Evolutionary conservation across 1,140 invertebrate species (phyloP).

Genomic region (Procambarus virginalis): DNA sequence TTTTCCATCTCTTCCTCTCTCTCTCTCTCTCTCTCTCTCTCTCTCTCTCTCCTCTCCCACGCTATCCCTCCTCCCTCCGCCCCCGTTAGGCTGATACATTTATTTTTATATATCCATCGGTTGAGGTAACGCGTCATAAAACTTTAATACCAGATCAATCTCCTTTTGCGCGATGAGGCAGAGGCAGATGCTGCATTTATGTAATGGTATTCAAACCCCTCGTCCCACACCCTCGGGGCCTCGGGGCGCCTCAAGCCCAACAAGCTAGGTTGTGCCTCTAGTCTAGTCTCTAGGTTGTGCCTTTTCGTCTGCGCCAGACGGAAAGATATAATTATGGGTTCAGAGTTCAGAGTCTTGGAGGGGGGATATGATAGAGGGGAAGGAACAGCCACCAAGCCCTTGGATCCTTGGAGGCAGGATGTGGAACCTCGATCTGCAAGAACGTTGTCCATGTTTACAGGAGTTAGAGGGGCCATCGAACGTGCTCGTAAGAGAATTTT

Average conservation of each 20-base stretch:
- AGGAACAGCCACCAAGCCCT: too few species aligned
- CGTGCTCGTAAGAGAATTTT: too few species aligned
- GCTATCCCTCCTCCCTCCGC: not conserved
- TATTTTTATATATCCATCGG: not conserved
- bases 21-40: not conserved
- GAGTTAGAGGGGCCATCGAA: too few species aligned
- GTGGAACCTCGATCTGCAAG: too few species aligned
- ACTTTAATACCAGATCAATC: slow-evolving; percentile 1
- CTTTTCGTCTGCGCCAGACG: too few species aligned
- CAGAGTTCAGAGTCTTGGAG: too few species aligned
- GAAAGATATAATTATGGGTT: too few species aligned
- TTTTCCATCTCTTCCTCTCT: not conserved
- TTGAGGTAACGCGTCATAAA: not conserved
- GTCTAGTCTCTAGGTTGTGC: too few species aligned
- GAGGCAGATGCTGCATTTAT: not conserved
- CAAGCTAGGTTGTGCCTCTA: too few species aligned
- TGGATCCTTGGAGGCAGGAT: too few species aligned
- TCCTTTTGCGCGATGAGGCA: slow-evolving; percentile 8
- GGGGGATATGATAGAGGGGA: too few species aligned
- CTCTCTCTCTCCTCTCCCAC: not conserved
- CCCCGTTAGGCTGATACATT: not conserved
- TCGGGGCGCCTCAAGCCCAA: not conserved
- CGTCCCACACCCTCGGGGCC: not conserved
- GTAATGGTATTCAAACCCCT: not conserved
- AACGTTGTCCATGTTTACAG: too few species aligned